These are phyloP conservation scores for Macaria notata DNA, from an alignment of 2,888 invertebrate genomes.

Conservation along the genomic window DNA sequence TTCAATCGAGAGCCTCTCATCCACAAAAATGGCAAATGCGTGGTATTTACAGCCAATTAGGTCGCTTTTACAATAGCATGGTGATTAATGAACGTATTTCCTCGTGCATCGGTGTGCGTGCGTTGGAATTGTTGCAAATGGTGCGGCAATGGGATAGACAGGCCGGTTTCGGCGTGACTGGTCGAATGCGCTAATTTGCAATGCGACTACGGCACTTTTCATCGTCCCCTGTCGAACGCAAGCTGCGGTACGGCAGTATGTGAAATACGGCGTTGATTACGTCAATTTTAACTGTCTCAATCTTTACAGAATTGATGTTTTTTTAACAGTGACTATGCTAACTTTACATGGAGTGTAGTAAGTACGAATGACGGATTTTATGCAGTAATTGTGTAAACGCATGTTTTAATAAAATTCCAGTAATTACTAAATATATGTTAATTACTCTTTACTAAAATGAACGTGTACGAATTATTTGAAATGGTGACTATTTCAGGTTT, in stretches of 20 bases:
- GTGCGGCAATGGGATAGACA: slow-evolving; percentile 56
- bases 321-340: too few species aligned
- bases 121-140: slow-evolving; percentile 57
- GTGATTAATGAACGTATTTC: slow-evolving; percentile 50
- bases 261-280: neutral
- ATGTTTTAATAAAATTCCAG: too few species aligned
- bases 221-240: slow-evolving; percentile 36
- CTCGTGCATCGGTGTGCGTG: slow-evolving; percentile 39
- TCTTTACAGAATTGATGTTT: too few species aligned
- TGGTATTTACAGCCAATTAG: slow-evolving; percentile 39
- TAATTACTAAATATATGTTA: too few species aligned
- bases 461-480: too few species aligned
- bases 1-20: slow-evolving; percentile 1
- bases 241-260: slow-evolving; percentile 7
- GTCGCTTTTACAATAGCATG: slow-evolving; percentile 39
- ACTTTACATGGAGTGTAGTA: too few species aligned
- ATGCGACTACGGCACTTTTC: slow-evolving; percentile 60
- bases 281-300: too few species aligned
- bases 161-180: slow-evolving; percentile 55
- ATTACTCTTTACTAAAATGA: too few species aligned
- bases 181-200: slow-evolving; percentile 66
- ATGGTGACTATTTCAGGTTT: too few species aligned
- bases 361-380: too few species aligned
- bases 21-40: slow-evolving; percentile 25
- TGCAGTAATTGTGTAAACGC: too few species aligned